Base-by-base conservation (phyloP, 2,888 invertebrate genomes). In the Agapostemon virescens region DNA sequence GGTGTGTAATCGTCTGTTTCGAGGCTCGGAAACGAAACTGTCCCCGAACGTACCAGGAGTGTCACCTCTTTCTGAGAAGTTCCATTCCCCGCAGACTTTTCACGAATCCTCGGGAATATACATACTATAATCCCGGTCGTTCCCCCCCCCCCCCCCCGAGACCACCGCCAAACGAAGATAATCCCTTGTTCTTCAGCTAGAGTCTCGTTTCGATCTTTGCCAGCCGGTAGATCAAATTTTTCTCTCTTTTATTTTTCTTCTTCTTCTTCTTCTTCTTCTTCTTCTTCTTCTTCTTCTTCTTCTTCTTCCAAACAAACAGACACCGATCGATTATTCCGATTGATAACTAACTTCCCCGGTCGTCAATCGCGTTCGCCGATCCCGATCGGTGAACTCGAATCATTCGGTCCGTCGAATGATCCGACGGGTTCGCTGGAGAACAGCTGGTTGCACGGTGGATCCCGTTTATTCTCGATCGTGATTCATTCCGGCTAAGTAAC, bases 71-170 rank as follows among this genome's bases (percentile, higher is more conserved):
- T 71, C 77, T n/a, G n/a, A n/a, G n/a, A n/a, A n/a, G n/a, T n/a
- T n/a, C n/a, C n/a, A n/a, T n/a, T n/a, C 55, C 1, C 55, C 63
- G 67, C 61, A 36, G 45, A 81, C 76, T 58, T 26, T 77, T 49
- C 58, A 77, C 45, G 30, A 85, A 11, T 63, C 78, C 30, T 11
- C 52, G 49, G 40, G 68, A 72, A 81, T 82, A n/a, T n/a, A n/a
- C n/a, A n/a, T n/a, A n/a, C n/a, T n/a, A n/a, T n/a, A n/a, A n/a
- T n/a, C n/a, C n/a, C 82, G 82, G 61, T 61, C 30, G 20, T 61
- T 79, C 80, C 85, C 84, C 78, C 77, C 78, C 80, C 79, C n/a
- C n/a, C 82, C 77, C 77, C 78, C 80, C 79, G 63, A 76, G 79
- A 77, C 79, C 66, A 74, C 72, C 69, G 58, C n/a, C 67, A 72